Evolutionary conservation across 1,140 invertebrate genomes (phyloP).

Genomic region (Pogonomyrmex barbatus): DNA sequence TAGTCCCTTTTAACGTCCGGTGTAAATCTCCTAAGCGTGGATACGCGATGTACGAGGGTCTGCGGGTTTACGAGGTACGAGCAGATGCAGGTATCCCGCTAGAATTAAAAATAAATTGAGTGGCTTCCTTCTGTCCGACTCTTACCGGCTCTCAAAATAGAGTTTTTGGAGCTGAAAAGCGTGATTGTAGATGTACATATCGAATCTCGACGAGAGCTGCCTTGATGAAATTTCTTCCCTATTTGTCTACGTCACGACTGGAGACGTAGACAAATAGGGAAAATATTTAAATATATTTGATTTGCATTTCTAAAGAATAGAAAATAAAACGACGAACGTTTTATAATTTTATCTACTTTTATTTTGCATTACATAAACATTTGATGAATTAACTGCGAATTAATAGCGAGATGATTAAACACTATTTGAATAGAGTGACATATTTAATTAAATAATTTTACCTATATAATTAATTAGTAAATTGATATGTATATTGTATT

Average conservation of each 20-base stretch:
- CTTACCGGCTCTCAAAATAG: slow-evolving; percentile 4
- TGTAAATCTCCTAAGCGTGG: slow-evolving; percentile 35
- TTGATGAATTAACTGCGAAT: neutral
- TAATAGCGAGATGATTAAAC: neutral
- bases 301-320: no score
- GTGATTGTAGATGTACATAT: neutral
- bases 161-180: neutral
- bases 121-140: neutral
- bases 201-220: neutral
- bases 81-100: slow-evolving; percentile 24
- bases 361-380: slow-evolving; percentile 1
- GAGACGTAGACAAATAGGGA: neutral
- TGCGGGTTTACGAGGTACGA: slow-evolving; percentile 21
- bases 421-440: neutral
- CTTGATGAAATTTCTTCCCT: slow-evolving; percentile 1
- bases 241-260: neutral
- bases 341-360: neutral
- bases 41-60: neutral
- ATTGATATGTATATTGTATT: slow-evolving; percentile 20
- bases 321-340: neutral
- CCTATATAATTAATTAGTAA: slow-evolving; percentile 1
- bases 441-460: neutral
- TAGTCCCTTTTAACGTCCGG: slow-evolving; percentile 16
- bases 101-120: slow-evolving; percentile 59
- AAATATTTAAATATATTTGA: neutral